These are phyloP conservation scores for Saccostrea echinata DNA, from an alignment of 1,140 invertebrate species.

Conservation along the genomic window DNA sequence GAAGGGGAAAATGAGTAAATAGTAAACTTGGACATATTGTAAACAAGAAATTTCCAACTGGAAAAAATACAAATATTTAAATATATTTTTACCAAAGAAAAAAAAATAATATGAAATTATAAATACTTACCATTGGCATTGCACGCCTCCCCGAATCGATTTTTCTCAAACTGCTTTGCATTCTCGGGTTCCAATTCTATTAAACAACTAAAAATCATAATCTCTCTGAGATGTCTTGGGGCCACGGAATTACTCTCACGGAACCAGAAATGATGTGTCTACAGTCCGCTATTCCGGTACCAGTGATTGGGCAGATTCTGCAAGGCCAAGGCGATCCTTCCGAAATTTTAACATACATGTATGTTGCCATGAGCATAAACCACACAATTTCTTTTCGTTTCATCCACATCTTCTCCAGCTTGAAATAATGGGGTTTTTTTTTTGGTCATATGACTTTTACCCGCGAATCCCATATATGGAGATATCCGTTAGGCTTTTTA, in stretches of 20 bases:
- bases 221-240: neutral
- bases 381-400: neutral
- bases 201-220: neutral
- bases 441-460: slow-evolving; percentile 1
- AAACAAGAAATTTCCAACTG: neutral
- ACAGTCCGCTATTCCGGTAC: neutral
- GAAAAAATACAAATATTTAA: no score
- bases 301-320: neutral
- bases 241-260: neutral
- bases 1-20: neutral
- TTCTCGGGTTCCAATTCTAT: neutral
- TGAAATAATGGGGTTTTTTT: neutral
- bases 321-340: neutral
- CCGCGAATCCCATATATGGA: neutral
- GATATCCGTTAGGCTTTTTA: neutral
- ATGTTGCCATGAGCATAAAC: neutral
- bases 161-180: neutral
- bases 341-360: neutral
- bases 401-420: neutral
- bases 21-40: neutral
- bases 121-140: neutral
- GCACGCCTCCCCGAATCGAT: neutral
- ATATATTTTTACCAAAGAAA: no score
- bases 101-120: neutral
- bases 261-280: neutral